Evolutionary conservation across 2,113 vertebrate species (phyloP).

Genomic region (Channa maculata): DNA sequence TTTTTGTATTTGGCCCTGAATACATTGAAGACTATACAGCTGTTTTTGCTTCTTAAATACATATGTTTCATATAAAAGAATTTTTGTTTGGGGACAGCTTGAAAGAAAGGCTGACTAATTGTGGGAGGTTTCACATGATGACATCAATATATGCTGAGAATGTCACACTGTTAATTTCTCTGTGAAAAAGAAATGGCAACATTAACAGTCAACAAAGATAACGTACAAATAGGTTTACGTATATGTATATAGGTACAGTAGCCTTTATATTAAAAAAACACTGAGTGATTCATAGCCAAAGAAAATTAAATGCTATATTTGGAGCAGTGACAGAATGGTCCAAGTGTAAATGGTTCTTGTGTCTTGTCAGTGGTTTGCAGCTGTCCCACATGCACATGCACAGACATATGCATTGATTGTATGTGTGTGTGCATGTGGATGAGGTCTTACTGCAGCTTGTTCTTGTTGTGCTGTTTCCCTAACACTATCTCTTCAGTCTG

Average conservation of each 20-base stretch:
- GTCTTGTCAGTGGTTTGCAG: constrained; percentile 27
- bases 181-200: background rate
- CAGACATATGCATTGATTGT: constrained; percentile 12
- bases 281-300: constrained; percentile 20
- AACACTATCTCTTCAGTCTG: constrained; percentile 13
- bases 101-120: background rate
- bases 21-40: too few relatives aligned
- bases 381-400: constrained; percentile 14
- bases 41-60: too few relatives aligned
- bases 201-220: background rate
- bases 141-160: constrained; percentile 1
- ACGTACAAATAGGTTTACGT: background rate
- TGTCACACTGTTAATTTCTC: background rate
- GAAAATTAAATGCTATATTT: background rate
- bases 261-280: too few relatives aligned
- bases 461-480: constrained; percentile 24
- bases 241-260: background rate
- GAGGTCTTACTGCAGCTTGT: constrained; percentile 45
- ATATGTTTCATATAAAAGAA: too few relatives aligned
- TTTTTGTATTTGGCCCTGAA: too few relatives aligned
- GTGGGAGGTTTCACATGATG: background rate
- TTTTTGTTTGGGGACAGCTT: background rate
- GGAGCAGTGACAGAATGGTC: constrained; percentile 11
- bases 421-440: constrained; percentile 44
- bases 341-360: constrained; percentile 28